Conservation (phyloP, 2,113 vertebrate species). For the Archocentrus centrarchus region DNA sequence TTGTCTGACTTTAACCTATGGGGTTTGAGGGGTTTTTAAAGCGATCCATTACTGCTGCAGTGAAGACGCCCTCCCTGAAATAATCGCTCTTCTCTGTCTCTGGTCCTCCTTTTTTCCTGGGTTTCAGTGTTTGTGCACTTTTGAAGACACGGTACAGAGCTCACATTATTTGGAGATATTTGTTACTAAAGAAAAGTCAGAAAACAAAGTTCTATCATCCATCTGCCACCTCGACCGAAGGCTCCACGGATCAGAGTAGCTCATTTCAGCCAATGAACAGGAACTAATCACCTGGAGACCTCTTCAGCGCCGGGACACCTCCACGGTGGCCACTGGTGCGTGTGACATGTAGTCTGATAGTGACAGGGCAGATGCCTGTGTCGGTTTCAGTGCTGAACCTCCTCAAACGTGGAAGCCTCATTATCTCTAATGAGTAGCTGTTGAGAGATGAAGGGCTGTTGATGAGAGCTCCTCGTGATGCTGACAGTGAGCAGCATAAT, state of each 20-base stretch:
- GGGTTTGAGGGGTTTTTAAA: neutral
- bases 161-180: neutral
- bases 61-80: too few relatives aligned
- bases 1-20: neutral
- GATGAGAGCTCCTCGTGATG: conserved; percentile 58
- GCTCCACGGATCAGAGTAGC: neutral
- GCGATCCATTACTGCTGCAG: neutral
- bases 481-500: conserved; percentile 44
- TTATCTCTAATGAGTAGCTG: conserved; percentile 69
- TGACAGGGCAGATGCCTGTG: neutral
- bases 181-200: neutral
- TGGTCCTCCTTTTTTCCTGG: neutral
- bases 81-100: too few relatives aligned
- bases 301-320: neutral
- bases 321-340: neutral
- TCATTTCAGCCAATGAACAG: conserved; percentile 6
- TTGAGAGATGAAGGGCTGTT: conserved; percentile 60
- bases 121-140: neutral
- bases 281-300: conserved; percentile 39
- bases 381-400: conserved; percentile 38
- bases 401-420: conserved; percentile 50
- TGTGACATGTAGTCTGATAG: conserved; percentile 19
- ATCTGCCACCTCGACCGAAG: neutral
- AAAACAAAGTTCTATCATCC: neutral
- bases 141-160: neutral